Evolutionary conservation across 1,140 invertebrate genomes (phyloP).

Genomic region (Drosophila nigromelanica): DNA sequence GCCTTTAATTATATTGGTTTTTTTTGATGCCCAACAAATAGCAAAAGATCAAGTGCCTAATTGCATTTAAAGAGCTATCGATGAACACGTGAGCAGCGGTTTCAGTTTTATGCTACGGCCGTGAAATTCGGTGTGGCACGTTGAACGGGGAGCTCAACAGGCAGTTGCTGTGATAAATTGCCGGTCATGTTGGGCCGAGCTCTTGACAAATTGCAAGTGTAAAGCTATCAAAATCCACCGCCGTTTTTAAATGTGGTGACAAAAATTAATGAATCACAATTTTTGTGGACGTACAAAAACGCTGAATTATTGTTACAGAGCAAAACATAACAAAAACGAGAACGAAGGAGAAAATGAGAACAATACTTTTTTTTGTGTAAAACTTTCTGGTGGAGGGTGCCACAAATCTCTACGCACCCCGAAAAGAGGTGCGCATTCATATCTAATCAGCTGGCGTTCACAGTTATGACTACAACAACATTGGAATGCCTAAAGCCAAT

Average conservation of each 20-base stretch:
- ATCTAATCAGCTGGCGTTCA: conserved; percentile 52
- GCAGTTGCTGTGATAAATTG: conserved; percentile 61
- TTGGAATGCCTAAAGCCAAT: conserved; percentile 69
- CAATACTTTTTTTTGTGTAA: conserved; percentile 16
- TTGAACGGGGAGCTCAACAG: conserved; percentile 14
- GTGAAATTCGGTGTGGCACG: conserved; percentile 33
- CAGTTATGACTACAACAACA: conserved; percentile 33
- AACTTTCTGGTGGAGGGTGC: not conserved
- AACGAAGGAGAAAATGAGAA: conserved; percentile 10
- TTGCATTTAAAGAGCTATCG: conserved; percentile 35
- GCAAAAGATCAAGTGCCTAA: conserved; percentile 65
- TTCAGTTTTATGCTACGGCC: not conserved
- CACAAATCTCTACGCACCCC: conserved; percentile 2
- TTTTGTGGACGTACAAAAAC: conserved; percentile 55
- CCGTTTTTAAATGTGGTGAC: conserved; percentile 60
- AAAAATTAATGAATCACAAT: conserved; percentile 82
- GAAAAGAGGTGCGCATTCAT: conserved; percentile 46
- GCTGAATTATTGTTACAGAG: conserved; percentile 29
- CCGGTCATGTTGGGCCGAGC: conserved; percentile 36
- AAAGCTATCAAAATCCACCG: conserved; percentile 67
- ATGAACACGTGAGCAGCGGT: conserved; percentile 27
- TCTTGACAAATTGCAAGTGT: conserved; percentile 80
- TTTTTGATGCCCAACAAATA: conserved; percentile 14
- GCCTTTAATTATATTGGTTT: conserved; percentile 62
- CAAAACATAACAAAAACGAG: not conserved